A percentile compares a stretch with the other conserved stretches of the same genome.
Conservation (phyloP, 2,888 invertebrate species). For the Caprella mutica region DNA sequence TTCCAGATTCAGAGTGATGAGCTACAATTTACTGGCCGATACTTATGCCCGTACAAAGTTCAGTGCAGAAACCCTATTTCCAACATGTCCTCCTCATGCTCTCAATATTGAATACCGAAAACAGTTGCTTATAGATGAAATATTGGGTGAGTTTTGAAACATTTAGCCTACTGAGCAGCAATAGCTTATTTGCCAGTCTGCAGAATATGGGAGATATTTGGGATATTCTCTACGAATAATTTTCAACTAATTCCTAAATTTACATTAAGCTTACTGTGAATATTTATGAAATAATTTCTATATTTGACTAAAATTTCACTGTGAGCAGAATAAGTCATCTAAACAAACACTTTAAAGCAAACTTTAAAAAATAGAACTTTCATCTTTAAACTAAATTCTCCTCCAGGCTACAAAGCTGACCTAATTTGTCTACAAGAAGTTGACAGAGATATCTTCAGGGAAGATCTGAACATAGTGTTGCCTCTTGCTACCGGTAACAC, state of each 20-base stretch:
- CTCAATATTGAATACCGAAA: constrained; percentile 74
- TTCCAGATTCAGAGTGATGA: constrained; percentile 54
- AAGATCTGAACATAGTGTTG: constrained; percentile 54
- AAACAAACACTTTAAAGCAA: background rate
- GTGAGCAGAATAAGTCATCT: too few species aligned
- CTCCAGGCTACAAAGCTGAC: constrained; percentile 74
- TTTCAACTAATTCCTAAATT: background rate
- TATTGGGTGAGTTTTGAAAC: constrained; percentile 54
- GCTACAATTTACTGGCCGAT: constrained; percentile 86
- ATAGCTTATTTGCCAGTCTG: background rate
- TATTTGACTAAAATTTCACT: too few species aligned
- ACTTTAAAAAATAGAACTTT: background rate
- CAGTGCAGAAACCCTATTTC: constrained; percentile 59
- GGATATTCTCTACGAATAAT: background rate
- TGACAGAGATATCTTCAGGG: constrained; percentile 45
- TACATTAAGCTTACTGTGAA: too few species aligned
- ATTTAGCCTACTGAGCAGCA: too few species aligned
- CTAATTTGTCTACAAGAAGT: constrained; percentile 88
- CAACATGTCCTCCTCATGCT: constrained; percentile 72
- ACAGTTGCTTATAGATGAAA: constrained; percentile 69
- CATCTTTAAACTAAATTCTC: background rate
- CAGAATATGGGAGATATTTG: background rate
- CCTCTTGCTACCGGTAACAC: constrained; percentile 43
- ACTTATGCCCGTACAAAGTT: constrained; percentile 76
- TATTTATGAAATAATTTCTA: too few species aligned